A percentile compares a stretch with the other conserved stretches of the same genome.
Evolutionary conservation across 2,797 vertebrate genomes (phyloP).

Genomic region (Acrossocheilus fasciatus): DNA sequence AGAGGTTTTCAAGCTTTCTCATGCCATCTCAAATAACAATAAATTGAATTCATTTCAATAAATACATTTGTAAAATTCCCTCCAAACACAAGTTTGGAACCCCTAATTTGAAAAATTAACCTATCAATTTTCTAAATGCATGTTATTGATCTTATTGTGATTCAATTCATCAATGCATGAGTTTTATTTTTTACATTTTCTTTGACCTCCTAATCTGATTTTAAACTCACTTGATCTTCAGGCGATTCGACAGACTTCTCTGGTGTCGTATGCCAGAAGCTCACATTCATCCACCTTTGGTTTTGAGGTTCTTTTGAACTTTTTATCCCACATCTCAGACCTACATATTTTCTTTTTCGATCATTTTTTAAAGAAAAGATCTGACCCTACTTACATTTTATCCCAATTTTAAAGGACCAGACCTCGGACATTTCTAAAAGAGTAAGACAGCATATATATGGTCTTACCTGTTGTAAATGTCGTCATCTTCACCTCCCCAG

Average conservation of each 20-base stretch:
- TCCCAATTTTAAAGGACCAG: background rate
- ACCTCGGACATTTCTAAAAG: background rate
- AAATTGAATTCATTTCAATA: background rate
- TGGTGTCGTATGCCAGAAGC: background rate
- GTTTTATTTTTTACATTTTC: background rate
- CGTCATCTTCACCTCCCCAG: slow-evolving; percentile 98
- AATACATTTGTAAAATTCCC: background rate
- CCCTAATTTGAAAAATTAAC: background rate
- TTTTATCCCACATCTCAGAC: background rate
- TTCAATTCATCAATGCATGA: background rate
- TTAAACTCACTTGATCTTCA: background rate
- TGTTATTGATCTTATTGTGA: background rate
- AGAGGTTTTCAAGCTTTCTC: background rate
- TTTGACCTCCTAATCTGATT: background rate
- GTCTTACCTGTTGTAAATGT: slow-evolving; percentile 96
- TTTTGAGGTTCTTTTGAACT: background rate
- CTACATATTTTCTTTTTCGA: background rate
- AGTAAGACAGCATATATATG: background rate
- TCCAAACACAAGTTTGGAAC: background rate
- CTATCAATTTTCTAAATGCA: background rate
- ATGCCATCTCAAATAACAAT: background rate
- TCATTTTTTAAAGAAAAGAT: background rate
- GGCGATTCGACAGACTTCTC: background rate
- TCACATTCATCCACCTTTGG: background rate
- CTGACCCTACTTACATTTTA: background rate